Conservation (phyloP, 1,140 invertebrate species). For the Lordiphosa stackelbergi region DNA sequence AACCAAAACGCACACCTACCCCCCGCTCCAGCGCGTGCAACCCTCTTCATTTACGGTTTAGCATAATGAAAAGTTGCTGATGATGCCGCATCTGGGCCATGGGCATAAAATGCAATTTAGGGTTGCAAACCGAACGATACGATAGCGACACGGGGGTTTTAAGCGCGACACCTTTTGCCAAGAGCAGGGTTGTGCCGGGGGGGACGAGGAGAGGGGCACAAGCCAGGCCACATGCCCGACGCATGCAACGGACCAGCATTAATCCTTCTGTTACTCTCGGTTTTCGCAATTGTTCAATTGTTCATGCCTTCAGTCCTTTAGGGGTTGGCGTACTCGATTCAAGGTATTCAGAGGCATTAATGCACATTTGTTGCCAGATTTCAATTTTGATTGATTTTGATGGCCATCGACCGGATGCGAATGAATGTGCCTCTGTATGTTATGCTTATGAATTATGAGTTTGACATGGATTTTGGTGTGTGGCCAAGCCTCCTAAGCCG, state of each 20-base stretch:
- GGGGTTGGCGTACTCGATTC: constrained; percentile 26
- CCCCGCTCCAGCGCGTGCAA: constrained; percentile 21
- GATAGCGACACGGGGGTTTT: constrained; percentile 38
- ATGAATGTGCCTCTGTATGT: constrained; percentile 2
- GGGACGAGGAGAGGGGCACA: constrained; percentile 13
- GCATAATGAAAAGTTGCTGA: constrained; percentile 72
- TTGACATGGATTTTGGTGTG: constrained; percentile 34
- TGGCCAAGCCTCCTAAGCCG: constrained; percentile 29
- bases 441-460: constrained; percentile 58
- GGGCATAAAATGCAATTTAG: constrained; percentile 66
- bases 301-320: constrained; percentile 31
- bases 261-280: constrained; percentile 62
- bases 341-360: constrained; percentile 31
- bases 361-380: constrained; percentile 55
- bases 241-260: constrained; percentile 61
- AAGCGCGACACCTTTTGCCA: constrained; percentile 52
- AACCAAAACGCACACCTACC: neutral
- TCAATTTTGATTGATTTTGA: constrained; percentile 55
- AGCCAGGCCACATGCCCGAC: constrained; percentile 21
- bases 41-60: constrained; percentile 73
- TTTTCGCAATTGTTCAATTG: constrained; percentile 71
- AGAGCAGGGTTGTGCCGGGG: constrained; percentile 1
- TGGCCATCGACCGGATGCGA: neutral
- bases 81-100: constrained; percentile 35
- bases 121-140: constrained; percentile 56